These are phyloP conservation scores for Drosophila pectinifera DNA, from an alignment of 1,140 invertebrate species.

Conservation along the genomic window DNA sequence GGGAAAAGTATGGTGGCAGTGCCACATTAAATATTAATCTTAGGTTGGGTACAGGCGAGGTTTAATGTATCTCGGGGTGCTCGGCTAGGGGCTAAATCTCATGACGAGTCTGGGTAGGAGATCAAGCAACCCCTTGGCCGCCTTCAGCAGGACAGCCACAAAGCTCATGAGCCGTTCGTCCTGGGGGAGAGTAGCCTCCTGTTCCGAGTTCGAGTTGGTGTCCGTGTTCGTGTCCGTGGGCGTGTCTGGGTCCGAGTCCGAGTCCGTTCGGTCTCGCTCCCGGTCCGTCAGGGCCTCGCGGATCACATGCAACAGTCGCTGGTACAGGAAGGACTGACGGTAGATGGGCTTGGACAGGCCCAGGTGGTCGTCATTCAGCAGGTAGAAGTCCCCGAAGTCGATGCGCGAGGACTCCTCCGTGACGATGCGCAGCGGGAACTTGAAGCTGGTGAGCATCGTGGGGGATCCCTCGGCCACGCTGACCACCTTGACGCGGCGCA, in stretches of 20 bases:
- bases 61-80: too few species aligned
- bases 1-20: too few species aligned
- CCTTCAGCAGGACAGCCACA: slow-evolving; percentile 33
- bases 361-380: slow-evolving; percentile 90
- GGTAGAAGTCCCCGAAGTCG: slow-evolving; percentile 90
- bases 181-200: not conserved
- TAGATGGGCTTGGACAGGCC: slow-evolving; percentile 90
- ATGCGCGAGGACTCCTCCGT: slow-evolving; percentile 89
- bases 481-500: slow-evolving; percentile 87
- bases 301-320: slow-evolving; percentile 76
- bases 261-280: too few species aligned
- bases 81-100: slow-evolving; percentile 55
- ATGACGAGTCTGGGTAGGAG: slow-evolving; percentile 46
- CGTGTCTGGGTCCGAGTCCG: slow-evolving; percentile 39
- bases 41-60: too few species aligned
- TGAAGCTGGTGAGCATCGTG: slow-evolving; percentile 88
- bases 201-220: slow-evolving; percentile 2
- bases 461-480: slow-evolving; percentile 91
- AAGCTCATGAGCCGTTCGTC: slow-evolving; percentile 35
- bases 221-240: too few species aligned
- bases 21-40: too few species aligned
- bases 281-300: slow-evolving; percentile 59
- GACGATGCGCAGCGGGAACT: slow-evolving; percentile 89
- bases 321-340: slow-evolving; percentile 81
- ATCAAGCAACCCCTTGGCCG: slow-evolving; percentile 54